These are phyloP conservation scores for Oryzias dopingdopingensis DNA, from an alignment of 2,797 vertebrate genomes.

Conservation along the genomic window DNA sequence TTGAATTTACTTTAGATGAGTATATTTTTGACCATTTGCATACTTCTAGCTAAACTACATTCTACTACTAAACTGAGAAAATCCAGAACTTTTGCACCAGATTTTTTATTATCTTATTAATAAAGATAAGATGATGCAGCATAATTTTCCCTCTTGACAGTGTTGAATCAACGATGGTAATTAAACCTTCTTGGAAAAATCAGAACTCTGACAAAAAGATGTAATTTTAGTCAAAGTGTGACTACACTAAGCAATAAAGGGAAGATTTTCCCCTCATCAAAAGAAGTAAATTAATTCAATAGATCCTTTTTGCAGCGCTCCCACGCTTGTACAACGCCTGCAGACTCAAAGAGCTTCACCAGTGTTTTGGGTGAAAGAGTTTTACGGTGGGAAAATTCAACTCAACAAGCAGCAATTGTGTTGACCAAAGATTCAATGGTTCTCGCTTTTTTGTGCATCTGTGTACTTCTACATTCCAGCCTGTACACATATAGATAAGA, in stretches of 20 bases:
- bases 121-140: neutral
- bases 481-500: conserved; percentile 63
- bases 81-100: too few relatives aligned
- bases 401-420: conserved; percentile 47
- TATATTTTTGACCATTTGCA: too few relatives aligned
- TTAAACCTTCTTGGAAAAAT: too few relatives aligned
- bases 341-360: conserved; percentile 18
- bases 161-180: too few relatives aligned
- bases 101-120: neutral
- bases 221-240: neutral
- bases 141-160: too few relatives aligned
- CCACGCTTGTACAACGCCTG: conserved; percentile 19
- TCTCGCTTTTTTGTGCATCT: conserved; percentile 24
- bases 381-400: conserved; percentile 50
- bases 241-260: neutral
- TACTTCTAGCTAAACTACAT: too few relatives aligned
- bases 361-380: conserved; percentile 19
- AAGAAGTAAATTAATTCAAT: conserved; percentile 5
- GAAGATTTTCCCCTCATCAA: neutral
- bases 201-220: neutral
- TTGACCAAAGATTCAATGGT: conserved; percentile 37
- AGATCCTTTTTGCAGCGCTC: conserved; percentile 25
- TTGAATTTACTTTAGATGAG: too few relatives aligned
- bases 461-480: conserved; percentile 26
- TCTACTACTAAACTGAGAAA: too few relatives aligned